These are phyloP conservation scores for Silurus lanzhouensis DNA, from an alignment of 2,797 vertebrate genomes.

Conservation along the genomic window DNA sequence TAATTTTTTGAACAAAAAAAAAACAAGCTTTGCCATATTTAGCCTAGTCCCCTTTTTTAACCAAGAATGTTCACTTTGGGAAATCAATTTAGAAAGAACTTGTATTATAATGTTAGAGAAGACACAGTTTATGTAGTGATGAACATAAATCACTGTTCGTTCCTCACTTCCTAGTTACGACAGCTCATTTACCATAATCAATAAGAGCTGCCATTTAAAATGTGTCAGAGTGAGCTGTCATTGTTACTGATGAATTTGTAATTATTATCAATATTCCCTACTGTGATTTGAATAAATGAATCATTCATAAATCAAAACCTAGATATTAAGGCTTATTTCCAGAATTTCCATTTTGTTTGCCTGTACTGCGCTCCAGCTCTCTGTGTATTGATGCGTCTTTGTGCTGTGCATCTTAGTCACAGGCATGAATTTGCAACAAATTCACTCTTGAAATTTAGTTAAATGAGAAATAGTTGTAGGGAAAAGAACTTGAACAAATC, in stretches of 20 bases:
- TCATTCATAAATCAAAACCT: background rate
- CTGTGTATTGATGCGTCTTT: background rate
- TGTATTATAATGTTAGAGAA: background rate
- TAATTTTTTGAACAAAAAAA: too few relatives aligned
- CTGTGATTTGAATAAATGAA: slow-evolving; percentile 6
- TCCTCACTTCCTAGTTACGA: slow-evolving; percentile 2
- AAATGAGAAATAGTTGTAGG: background rate
- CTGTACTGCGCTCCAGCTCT: background rate
- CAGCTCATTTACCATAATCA: background rate
- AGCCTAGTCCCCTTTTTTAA: too few relatives aligned
- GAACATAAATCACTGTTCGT: slow-evolving; percentile 5
- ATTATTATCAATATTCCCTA: slow-evolving; percentile 4
- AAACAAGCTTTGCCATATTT: too few relatives aligned
- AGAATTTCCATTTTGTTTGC: background rate
- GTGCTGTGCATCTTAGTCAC: background rate
- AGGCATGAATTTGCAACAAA: background rate
- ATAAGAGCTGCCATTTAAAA: background rate
- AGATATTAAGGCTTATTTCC: background rate
- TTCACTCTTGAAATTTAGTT: background rate
- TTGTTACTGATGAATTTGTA: background rate
- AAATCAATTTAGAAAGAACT: background rate
- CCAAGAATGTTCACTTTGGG: background rate
- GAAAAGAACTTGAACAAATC: slow-evolving; percentile 18
- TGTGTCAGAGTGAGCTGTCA: slow-evolving; percentile 10
- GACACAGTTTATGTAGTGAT: background rate